These are phyloP conservation scores for Ursus arctos DNA, from an alignment of 2,113 vertebrate genomes.

Conservation along the genomic window DNA sequence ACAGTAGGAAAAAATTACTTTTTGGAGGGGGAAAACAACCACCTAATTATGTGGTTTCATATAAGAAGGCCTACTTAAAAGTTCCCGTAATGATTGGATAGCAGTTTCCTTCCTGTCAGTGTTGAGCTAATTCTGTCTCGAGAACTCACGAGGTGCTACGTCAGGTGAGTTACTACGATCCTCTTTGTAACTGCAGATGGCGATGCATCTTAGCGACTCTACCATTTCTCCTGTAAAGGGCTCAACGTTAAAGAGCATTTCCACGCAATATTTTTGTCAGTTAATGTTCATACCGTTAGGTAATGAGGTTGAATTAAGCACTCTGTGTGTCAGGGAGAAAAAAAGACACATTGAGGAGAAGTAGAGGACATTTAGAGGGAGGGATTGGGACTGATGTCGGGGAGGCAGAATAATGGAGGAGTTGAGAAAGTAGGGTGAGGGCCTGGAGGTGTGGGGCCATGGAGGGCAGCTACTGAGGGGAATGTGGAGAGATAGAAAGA, in stretches of 20 bases:
- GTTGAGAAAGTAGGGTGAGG: not conserved
- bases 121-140: not conserved
- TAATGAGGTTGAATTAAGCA: not conserved
- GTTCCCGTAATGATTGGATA: not conserved
- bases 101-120: not conserved
- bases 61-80: not conserved
- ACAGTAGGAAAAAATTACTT: not conserved
- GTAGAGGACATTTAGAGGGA: not conserved
- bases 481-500: not conserved
- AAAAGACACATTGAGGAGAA: not conserved
- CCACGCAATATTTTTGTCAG: not conserved
- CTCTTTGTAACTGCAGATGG: not conserved
- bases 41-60: not conserved
- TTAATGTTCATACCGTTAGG: not conserved
- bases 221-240: not conserved
- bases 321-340: not conserved
- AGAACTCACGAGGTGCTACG: not conserved
- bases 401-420: not conserved
- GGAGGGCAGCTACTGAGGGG: not conserved
- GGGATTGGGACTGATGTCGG: not conserved
- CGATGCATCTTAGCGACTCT: not conserved
- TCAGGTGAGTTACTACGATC: not conserved
- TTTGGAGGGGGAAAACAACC: not conserved
- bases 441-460: fast-evolving
- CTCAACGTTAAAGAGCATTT: not conserved